Percentiles rank a stretch among this genome's conserved stretches.
phyloP scores from a whole-genome alignment of 2,797 vertebrate species.

The Paratrypauchen microcephalus region DNA sequence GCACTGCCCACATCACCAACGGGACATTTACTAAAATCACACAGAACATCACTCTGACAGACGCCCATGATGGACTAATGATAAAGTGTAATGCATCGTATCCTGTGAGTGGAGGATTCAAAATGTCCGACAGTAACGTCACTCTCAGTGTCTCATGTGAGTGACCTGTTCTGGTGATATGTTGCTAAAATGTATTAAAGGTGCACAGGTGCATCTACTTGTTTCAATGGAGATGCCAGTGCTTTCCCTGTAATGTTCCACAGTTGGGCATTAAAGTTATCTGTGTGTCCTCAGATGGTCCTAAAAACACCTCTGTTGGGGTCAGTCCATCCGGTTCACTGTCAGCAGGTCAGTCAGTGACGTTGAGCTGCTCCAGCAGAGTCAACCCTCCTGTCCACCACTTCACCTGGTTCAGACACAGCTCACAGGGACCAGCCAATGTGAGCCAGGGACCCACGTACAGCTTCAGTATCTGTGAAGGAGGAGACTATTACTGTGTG shows the following conservation, averaged over 20 bases:
- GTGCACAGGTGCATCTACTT: too few species aligned
- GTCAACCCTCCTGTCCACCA: background rate
- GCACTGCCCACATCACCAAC: too few species aligned
- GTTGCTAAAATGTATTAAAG: too few species aligned
- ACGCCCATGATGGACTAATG: background rate
- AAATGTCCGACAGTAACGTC: too few species aligned
- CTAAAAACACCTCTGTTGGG: slow-evolving; percentile 43
- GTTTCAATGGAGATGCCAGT: too few species aligned
- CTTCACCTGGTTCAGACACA: slow-evolving; percentile 3
- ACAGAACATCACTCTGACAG: background rate
- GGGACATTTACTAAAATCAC: too few species aligned
- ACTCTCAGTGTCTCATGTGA: too few species aligned
- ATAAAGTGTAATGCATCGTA: background rate
- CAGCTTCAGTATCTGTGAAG: slow-evolving; percentile 27
- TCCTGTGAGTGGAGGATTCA: too few species aligned
- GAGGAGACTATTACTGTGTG: slow-evolving; percentile 52
- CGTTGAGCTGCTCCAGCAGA: background rate
- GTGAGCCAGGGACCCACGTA: slow-evolving; percentile 20
- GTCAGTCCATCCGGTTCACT: slow-evolving; percentile 39
- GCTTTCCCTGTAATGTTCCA: too few species aligned
- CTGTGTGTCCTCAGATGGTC: slow-evolving; percentile 49
- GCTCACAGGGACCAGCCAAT: background rate
- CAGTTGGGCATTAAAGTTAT: background rate
- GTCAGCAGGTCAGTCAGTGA: slow-evolving; percentile 8
- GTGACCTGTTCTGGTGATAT: too few species aligned